phyloP scores from a whole-genome alignment of 1,140 invertebrate genomes.

The Ctenoplectra terminalis region DNA sequence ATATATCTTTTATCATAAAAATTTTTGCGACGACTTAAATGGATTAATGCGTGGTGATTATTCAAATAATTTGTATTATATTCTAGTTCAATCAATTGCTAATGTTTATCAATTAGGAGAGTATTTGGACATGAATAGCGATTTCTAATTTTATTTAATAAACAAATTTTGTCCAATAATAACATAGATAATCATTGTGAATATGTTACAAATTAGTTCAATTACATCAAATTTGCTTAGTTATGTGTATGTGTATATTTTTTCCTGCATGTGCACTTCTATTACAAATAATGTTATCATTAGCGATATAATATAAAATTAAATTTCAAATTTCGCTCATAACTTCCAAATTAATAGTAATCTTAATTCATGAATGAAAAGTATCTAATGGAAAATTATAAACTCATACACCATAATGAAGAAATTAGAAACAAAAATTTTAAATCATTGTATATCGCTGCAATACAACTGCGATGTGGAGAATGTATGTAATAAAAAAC shows the following conservation, averaged over 20 bases:
- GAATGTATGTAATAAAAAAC: conserved; percentile 59
- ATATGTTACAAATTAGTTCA: conserved; percentile 52
- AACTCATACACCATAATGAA: conserved; percentile 51
- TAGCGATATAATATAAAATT: conserved; percentile 54
- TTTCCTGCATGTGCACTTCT: conserved; percentile 54
- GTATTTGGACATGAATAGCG: conserved; percentile 29
- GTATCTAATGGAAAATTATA: conserved; percentile 59
- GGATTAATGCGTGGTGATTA: conserved; percentile 52
- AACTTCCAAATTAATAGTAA: conserved; percentile 55
- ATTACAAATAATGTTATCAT: conserved; percentile 50
- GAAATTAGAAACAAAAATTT: conserved; percentile 48
- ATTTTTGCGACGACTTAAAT: conserved; percentile 48
- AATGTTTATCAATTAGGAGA: conserved; percentile 33
- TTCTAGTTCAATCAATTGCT: conserved; percentile 49
- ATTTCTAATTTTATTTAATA: conserved; percentile 15
- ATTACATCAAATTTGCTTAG: conserved; percentile 53
- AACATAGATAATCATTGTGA: conserved; percentile 30
- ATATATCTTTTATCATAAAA: conserved; percentile 7
- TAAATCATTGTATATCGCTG: conserved; percentile 54
- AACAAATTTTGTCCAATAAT: conserved; percentile 38
- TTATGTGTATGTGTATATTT: conserved; percentile 50
- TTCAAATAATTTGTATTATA: conserved; percentile 61
- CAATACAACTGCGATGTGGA: conserved; percentile 64
- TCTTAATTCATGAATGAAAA: conserved; percentile 41
- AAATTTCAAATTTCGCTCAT: conserved; percentile 53